Evolutionary conservation across 2,797 vertebrate species (phyloP), one percentile per base, ranked within the genome.

Genomic region (Geotrypetes seraphini): DNA sequence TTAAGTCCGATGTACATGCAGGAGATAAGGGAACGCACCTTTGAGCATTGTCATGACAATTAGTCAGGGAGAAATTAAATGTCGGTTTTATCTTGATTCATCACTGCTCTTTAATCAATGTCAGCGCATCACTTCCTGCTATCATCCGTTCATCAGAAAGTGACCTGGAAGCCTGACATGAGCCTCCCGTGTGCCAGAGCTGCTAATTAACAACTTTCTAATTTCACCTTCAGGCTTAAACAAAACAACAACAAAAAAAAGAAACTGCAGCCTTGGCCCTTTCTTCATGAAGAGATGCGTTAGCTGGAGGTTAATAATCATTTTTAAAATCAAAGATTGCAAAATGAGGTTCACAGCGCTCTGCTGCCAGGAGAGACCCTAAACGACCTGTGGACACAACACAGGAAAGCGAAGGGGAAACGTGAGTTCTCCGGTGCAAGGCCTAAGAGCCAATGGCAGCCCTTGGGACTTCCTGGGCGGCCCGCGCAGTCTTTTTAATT

Each of bases 41-140:
- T 69, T 63, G 61, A 53, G 49, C 61, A 56, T 45, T 42, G 50
- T 60, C 64, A 59, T 28, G 13, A 51, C 63, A 50, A 63, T 58
- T 57, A 46, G 27, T 47, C 51, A 17, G 38, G 50, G 56, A 64
- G 57, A 74, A 56, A 69, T 63, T 47, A 71, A 71, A 66, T 53
- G 53, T 69, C 60, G 60, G 28, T 71, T 70, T 72, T 64, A 57
- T 55, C 67, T 65, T 58, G 53, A 66, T 63, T 73, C 69, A 67
- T 69, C 67, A 52, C 47, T 58, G 53, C 49, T 69, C 62, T 75
- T 67, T 69, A 67, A 77, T 71, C 74, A 69, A 61, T 66, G 62
- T 51, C 34, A 7, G 54, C 41, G 39, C 40, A 47, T 57, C 44
- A 32, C 53, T 60, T 64, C 43, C 36, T 54, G 47, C 43, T 38